Base-by-base conservation (phyloP, 1,140 invertebrate species). In the Aphelenchoides avenae region DNA sequence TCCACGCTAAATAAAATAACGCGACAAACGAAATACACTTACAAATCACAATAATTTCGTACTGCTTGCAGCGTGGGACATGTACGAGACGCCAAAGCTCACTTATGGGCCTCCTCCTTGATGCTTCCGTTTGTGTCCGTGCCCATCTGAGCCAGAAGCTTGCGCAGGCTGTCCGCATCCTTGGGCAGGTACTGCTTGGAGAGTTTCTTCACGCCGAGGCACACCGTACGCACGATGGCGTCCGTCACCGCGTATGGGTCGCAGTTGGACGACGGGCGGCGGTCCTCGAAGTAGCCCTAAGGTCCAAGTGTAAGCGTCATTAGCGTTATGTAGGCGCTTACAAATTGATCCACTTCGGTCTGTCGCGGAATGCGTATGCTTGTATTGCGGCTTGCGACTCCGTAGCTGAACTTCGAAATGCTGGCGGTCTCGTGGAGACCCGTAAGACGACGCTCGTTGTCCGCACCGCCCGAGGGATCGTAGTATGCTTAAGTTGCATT, bases 241-340 rank as follows among this genome's bases (percentile, higher is more conserved):
- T 73, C 76, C 11, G 78, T 78, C 26, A 80, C 78, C n/a, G 52
- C 77, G 79, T 94, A 93, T 0, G 91, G 90, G 79, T 94, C 90
- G 75, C 88, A 89, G 79, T 95, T 95, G 57, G 89, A 91, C 3
- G 90, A 85, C 9, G 91, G 91, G 73, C 91, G 82, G 56, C 91
- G 82, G 78, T 96, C 91, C 78, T 96, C 91, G 53, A 95, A 79
- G 75, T 94, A 95, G 2, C 91, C 91, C 73, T 86, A 56, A 13
- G 13, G 13, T 11, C 41, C n/a, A n/a, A 50, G 22, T n/a, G 53
- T 11, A 59, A 44, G 13, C 63, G 24, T 62, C 9, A 15, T 11
- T 22, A 11, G 18, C 52, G 11, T 13, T 52, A 13, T 11, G 13
- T 31, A 13, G n/a, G 13, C n/a, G 49, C 26, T 7, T 18, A n/a